phyloP scores from a whole-genome alignment of 2,888 invertebrate species.

The Thera obeliscata region DNA sequence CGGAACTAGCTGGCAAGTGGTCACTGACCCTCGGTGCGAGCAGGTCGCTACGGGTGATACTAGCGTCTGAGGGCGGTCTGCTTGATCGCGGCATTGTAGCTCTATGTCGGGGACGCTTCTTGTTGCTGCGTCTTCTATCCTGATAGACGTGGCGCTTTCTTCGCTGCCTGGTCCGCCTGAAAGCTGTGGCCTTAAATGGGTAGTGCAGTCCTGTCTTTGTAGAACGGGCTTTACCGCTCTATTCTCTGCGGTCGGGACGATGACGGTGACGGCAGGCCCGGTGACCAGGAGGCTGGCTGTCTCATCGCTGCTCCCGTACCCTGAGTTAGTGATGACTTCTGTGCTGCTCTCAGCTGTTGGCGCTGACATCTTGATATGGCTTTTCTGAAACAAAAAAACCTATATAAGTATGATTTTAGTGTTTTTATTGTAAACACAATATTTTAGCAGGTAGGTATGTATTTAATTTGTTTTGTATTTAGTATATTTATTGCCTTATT shows the following conservation, averaged over 20 bases:
- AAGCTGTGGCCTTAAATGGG: constrained; percentile 89
- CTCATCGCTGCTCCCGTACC: constrained; percentile 91
- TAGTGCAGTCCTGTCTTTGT: constrained; percentile 94
- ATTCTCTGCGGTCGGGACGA: constrained; percentile 73
- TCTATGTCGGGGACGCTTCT: constrained; percentile 93
- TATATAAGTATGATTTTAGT: too few species aligned
- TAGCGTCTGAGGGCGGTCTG: constrained; percentile 82
- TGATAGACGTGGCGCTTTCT: constrained; percentile 86
- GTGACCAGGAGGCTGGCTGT: constrained; percentile 91
- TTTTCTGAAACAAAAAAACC: constrained; percentile 64
- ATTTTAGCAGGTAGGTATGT: too few species aligned
- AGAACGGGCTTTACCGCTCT: constrained; percentile 90
- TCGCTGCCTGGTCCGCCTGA: constrained; percentile 91
- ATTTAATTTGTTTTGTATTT: too few species aligned
- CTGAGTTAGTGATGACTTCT: constrained; percentile 85
- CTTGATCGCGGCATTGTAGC: constrained; percentile 88
- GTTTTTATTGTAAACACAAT: too few species aligned
- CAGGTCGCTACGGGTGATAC: constrained; percentile 84
- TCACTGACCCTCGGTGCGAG: constrained; percentile 86
- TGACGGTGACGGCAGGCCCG: constrained; percentile 83
- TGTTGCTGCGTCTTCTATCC: constrained; percentile 87
- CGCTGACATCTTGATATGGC: constrained; percentile 68
- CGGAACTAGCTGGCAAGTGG: constrained; percentile 87
- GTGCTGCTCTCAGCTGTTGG: constrained; percentile 82
- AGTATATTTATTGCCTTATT: too few species aligned